Conservation (phyloP, 2,888 invertebrate species). For the Orthosia cruda region DNA sequence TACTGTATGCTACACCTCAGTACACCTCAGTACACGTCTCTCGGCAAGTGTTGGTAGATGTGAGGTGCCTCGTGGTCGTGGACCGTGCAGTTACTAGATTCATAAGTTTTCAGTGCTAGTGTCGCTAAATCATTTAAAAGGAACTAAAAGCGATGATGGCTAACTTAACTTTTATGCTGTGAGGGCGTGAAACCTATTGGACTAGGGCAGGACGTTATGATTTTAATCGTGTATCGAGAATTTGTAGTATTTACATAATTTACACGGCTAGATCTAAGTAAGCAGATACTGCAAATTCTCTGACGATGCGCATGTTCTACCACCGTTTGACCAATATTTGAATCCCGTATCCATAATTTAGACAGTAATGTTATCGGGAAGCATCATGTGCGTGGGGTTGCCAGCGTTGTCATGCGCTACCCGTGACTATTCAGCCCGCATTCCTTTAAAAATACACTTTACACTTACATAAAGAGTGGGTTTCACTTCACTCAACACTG, state of each 20-base stretch:
- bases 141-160: constrained; percentile 88
- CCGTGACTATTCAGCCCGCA: constrained; percentile 89
- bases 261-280: constrained; percentile 74
- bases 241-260: constrained; percentile 76
- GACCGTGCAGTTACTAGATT: constrained; percentile 77
- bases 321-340: constrained; percentile 63
- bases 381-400: constrained; percentile 88
- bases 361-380: constrained; percentile 78
- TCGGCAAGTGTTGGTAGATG: constrained; percentile 45
- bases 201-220: constrained; percentile 75
- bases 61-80: constrained; percentile 77
- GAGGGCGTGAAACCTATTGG: constrained; percentile 84
- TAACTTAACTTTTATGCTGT: constrained; percentile 84
- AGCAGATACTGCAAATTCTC: constrained; percentile 81
- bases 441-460: constrained; percentile 87
- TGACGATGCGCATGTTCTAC: constrained; percentile 65
- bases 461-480: constrained; percentile 89
- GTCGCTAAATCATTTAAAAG: constrained; percentile 78
- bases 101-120: constrained; percentile 80
- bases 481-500: constrained; percentile 91
- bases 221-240: constrained; percentile 70
- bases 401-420: constrained; percentile 90
- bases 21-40: constrained; percentile 53
- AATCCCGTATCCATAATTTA: constrained; percentile 63
- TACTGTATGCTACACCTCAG: not conserved